Percentiles rank a stretch among this genome's conserved stretches.
phyloP scores from a whole-genome alignment of 2,888 invertebrate genomes.

The Tetragnatha montana region DNA sequence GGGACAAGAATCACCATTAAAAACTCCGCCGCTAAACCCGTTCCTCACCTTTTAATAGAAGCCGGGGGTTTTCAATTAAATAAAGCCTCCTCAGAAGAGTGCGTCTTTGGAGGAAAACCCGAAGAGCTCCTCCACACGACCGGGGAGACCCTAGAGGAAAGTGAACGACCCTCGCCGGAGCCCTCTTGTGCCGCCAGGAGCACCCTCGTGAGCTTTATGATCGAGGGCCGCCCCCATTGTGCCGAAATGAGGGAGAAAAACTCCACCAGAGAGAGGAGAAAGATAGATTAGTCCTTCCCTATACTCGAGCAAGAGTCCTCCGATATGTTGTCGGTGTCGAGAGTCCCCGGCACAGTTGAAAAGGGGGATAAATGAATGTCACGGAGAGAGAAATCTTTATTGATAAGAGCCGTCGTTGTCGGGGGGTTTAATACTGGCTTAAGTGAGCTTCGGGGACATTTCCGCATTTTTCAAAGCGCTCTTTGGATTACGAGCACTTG shows the following conservation, averaged over 20 bases:
- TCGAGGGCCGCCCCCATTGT: constrained; percentile 57
- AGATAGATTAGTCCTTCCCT: constrained; percentile 55
- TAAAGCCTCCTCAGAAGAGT: constrained; percentile 44
- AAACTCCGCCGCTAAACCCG: not conserved
- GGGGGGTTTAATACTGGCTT: constrained; percentile 25
- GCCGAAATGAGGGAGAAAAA: constrained; percentile 54
- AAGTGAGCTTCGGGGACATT: not conserved
- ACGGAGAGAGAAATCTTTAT: constrained; percentile 25
- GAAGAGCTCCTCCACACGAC: constrained; percentile 49
- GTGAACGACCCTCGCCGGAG: constrained; percentile 60
- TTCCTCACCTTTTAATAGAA: constrained; percentile 51
- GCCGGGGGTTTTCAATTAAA: constrained; percentile 63
- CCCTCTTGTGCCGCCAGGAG: constrained; percentile 1
- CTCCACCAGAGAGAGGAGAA: constrained; percentile 28
- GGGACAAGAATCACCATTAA: not conserved
- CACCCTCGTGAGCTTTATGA: constrained; percentile 57
- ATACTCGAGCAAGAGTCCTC: constrained; percentile 25
- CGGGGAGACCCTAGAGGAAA: constrained; percentile 51
- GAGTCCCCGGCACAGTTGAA: constrained; percentile 24
- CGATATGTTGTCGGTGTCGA: constrained; percentile 56
- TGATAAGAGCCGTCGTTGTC: constrained; percentile 29
- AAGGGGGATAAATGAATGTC: constrained; percentile 47
- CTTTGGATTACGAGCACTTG: too few species aligned
- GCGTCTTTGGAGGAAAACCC: constrained; percentile 45
- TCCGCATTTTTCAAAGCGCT: constrained; percentile 31